These are phyloP conservation scores for Thymallus thymallus DNA, from an alignment of 2,113 vertebrate species.

Conservation along the genomic window DNA sequence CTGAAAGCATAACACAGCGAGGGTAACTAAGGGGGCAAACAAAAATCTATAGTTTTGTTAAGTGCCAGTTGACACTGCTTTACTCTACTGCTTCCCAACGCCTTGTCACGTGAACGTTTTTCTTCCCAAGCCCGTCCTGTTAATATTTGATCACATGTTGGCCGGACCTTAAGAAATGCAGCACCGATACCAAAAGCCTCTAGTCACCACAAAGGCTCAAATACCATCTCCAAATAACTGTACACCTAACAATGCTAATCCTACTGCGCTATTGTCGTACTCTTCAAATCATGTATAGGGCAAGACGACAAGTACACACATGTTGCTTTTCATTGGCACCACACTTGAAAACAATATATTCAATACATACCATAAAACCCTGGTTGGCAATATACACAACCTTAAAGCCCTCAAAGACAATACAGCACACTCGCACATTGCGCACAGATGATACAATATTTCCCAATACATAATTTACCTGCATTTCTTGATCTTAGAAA, in stretches of 20 bases:
- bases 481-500: constrained; percentile 64
- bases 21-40: constrained; percentile 68
- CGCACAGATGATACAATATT: constrained; percentile 57
- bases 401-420: constrained; percentile 50
- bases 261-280: constrained; percentile 47
- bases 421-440: constrained; percentile 52
- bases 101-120: constrained; percentile 85
- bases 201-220: constrained; percentile 49
- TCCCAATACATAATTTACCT: constrained; percentile 54
- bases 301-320: constrained; percentile 69
- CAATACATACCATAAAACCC: constrained; percentile 55
- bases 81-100: constrained; percentile 79
- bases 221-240: constrained; percentile 32
- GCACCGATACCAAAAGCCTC: constrained; percentile 67
- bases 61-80: constrained; percentile 82
- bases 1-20: constrained; percentile 82
- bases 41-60: constrained; percentile 79
- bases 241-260: constrained; percentile 44
- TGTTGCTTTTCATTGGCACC: constrained; percentile 67
- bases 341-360: constrained; percentile 51
- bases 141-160: constrained; percentile 89
- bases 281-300: constrained; percentile 57
- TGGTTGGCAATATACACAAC: constrained; percentile 48
- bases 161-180: constrained; percentile 75
- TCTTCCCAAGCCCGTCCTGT: constrained; percentile 83